phyloP scores from a whole-genome alignment of 2,797 vertebrate species.

The Crossoptilon crossoptilon region DNA sequence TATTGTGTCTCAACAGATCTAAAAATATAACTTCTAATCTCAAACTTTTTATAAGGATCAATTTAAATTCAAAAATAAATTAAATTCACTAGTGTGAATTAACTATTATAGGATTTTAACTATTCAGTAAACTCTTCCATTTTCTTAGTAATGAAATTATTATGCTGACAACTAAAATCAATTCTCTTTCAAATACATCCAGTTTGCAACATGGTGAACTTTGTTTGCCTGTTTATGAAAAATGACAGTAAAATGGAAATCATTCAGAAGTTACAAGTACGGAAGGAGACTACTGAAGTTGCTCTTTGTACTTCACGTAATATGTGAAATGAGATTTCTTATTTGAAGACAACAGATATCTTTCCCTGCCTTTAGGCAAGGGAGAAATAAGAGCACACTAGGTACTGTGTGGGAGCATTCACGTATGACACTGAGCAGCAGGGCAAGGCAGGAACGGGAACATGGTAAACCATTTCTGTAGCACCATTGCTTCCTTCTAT shows the following conservation, averaged over 20 bases:
- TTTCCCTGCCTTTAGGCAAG: not conserved
- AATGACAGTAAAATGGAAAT: not conserved
- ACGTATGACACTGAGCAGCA: accelerated
- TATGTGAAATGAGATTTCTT: not conserved
- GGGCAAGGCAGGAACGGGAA: not conserved
- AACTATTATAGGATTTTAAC: not conserved
- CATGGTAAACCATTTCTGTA: not conserved
- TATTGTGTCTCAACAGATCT: not conserved
- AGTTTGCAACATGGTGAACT: not conserved
- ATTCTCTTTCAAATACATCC: not conserved
- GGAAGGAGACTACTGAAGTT: not conserved
- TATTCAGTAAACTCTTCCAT: not conserved
- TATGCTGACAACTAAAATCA: not conserved
- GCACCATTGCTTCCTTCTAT: not conserved
- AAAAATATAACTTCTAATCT: not conserved
- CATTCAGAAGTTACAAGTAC: not conserved
- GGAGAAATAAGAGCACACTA: not conserved
- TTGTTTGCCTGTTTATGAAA: not conserved
- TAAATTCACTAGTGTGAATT: not conserved
- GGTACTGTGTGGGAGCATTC: not conserved
- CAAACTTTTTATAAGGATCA: not conserved
- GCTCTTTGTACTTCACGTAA: not conserved
- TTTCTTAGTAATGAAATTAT: not conserved
- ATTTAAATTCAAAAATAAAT: not conserved
- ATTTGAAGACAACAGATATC: not conserved